Conservation (phyloP, 2,888 invertebrate genomes). For the Melieria omissa region DNA sequence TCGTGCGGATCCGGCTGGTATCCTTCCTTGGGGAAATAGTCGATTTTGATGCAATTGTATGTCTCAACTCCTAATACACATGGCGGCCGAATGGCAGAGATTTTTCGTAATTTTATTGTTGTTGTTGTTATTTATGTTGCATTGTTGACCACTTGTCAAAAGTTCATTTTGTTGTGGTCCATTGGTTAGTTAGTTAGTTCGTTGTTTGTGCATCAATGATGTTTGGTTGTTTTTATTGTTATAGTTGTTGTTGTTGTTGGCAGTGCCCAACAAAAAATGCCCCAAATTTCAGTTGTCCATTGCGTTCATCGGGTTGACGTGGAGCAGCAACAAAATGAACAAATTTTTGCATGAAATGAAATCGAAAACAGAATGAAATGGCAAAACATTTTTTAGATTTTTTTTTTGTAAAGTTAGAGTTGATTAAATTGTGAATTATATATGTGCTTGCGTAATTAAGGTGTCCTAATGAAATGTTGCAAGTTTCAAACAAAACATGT, state of each 20-base stretch:
- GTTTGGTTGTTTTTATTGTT: not conserved
- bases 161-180: constrained; percentile 18
- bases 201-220: not conserved
- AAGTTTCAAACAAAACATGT: too few relatives aligned
- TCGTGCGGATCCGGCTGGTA: constrained; percentile 89
- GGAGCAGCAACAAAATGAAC: not conserved
- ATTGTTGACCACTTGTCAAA: constrained; percentile 43
- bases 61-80: constrained; percentile 56
- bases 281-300: not conserved
- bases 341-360: not conserved
- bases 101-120: constrained; percentile 3
- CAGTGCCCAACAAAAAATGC: too few relatives aligned
- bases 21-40: constrained; percentile 87
- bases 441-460: too few relatives aligned
- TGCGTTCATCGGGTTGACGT: not conserved
- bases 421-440: too few relatives aligned
- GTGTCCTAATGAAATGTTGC: too few relatives aligned
- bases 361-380: not conserved
- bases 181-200: constrained; percentile 2
- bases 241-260: not conserved
- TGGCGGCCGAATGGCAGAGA: constrained; percentile 22
- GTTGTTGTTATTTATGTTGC: constrained; percentile 35
- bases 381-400: too few relatives aligned
- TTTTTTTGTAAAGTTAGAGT: too few relatives aligned
- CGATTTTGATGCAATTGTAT: constrained; percentile 79